A percentile compares a stretch with the other conserved stretches of the same genome.
phyloP scores from a whole-genome alignment of 2,888 invertebrate genomes.

The Sisyra nigra region DNA sequence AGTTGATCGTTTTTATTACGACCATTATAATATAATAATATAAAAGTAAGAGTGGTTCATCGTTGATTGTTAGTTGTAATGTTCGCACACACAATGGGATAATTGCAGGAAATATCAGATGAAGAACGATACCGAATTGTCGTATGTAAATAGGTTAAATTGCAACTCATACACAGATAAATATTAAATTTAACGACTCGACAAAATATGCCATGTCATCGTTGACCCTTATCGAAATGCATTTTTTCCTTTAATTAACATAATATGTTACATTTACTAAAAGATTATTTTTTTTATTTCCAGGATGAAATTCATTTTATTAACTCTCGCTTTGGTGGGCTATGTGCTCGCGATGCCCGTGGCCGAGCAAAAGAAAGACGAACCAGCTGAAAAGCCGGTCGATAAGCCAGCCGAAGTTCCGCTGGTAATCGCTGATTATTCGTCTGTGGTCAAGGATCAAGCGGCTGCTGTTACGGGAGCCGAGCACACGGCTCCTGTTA shows the following conservation, averaged over 20 bases:
- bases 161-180: not conserved
- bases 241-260: not conserved
- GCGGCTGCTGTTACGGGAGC: conserved; percentile 1
- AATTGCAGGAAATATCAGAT: not conserved
- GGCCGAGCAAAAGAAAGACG: conserved; percentile 27
- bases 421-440: conserved; percentile 5
- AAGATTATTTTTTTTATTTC: conserved; percentile 12
- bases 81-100: not conserved
- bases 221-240: not conserved
- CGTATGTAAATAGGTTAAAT: not conserved
- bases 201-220: not conserved
- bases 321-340: conserved; percentile 38
- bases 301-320: conserved; percentile 49
- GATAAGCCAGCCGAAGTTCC: conserved; percentile 4
- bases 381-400: not conserved
- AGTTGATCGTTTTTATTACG: too few species aligned
- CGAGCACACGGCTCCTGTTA: conserved; percentile 27
- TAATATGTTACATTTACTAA: not conserved
- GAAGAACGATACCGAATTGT: not conserved
- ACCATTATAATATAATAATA: too few species aligned
- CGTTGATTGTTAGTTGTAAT: not conserved
- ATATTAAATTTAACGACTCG: not conserved
- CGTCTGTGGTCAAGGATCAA: conserved; percentile 4
- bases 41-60: too few species aligned
- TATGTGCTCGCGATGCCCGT: conserved; percentile 40